Base-by-base conservation (phyloP, 2,888 invertebrate genomes). In the Criorhina ranunculi region DNA sequence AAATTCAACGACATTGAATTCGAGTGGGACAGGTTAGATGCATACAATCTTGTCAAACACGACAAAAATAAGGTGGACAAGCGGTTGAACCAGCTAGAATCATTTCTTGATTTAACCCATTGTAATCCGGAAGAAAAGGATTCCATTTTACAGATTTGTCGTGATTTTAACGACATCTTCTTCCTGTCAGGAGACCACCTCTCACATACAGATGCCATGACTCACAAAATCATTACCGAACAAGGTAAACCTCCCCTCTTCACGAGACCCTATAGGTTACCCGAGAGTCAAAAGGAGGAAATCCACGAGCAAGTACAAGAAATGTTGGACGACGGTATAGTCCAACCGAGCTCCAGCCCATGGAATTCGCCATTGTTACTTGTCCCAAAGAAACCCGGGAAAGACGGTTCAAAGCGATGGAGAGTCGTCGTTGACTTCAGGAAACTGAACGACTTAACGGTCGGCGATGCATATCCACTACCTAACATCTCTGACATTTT, bases 381-480 rank as follows among this genome's bases (percentile, higher is more conserved):
- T 0, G 35, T 82, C 0, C 77, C 77, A 0, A 73, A 78, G 11
- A 83, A 83, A 12, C 5, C 44, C 7, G 82, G 59, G 24, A 83
- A 67, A 19, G 46, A 66, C 0, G 73, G 73, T 4, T 12, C 17
- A 0, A 29, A 78, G 33, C 72, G 69, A n/a, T 78, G 35, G 33
- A 49, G 77, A 42, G 46, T 72, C 0, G 59, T 81, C 4, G 46
- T 81, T 5, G 76, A 81, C 29, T 81, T 76, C 44, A 46, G 78
- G 15, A 85, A 42, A 33, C 24, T 64, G 8, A 78, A 85, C n/a
- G 24, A 78, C 11, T n/a, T 76, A 5, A 76, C 76, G 0, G 35
- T 86, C 8, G 73, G 57, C 17, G 86, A 86, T 35, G 59, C 70
- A 5, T 66, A 77, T 12, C 72, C 62, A 0, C 35, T 80, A 11